phyloP scores from a whole-genome alignment of 1,140 invertebrate genomes.

The Akabosia matsudoensis region DNA sequence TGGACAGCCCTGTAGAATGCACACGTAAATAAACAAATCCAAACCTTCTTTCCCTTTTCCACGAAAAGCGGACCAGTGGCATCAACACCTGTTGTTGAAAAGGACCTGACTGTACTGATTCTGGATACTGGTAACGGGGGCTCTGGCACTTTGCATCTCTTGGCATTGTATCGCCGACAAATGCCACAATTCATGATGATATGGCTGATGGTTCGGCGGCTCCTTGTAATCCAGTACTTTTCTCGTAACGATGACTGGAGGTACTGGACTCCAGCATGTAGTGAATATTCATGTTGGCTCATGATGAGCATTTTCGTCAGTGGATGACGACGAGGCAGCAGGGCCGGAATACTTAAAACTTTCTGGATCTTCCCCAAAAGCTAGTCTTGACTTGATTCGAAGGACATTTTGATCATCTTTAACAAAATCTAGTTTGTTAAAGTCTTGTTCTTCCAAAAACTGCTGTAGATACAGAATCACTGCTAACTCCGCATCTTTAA shows the following conservation, averaged over 20 bases:
- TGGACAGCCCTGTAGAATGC: conserved; percentile 44
- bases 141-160: conserved; percentile 24
- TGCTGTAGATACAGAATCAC: background rate
- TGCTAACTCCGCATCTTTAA: background rate
- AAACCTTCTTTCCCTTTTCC: conserved; percentile 35
- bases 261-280: conserved; percentile 6
- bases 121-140: conserved; percentile 41
- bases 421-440: background rate
- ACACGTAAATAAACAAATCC: conserved; percentile 45
- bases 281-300: background rate
- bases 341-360: background rate
- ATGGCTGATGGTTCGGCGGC: background rate
- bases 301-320: background rate
- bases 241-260: background rate
- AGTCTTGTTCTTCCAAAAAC: background rate
- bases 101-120: conserved; percentile 23
- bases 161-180: conserved; percentile 27
- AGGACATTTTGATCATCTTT: background rate
- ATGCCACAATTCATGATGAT: conserved; percentile 22
- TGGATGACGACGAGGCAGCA: background rate
- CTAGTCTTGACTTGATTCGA: background rate
- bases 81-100: conserved; percentile 43
- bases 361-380: background rate
- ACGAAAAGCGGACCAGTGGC: conserved; percentile 42
- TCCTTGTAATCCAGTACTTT: background rate